phyloP scores from a whole-genome alignment of 2,797 vertebrate species.

The Lagodon rhomboides region DNA sequence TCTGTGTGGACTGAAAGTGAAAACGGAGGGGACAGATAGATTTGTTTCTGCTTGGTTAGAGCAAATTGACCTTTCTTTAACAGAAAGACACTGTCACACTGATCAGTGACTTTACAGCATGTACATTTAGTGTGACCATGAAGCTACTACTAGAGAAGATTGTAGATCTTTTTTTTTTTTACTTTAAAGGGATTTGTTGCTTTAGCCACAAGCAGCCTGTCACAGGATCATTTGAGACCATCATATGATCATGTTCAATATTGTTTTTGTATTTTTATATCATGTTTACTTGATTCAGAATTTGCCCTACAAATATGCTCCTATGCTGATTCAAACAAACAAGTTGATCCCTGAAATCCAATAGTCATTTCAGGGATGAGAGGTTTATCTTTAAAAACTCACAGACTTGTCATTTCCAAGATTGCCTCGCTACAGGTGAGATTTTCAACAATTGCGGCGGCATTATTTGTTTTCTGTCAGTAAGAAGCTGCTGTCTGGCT shows the following conservation, averaged over 20 bases:
- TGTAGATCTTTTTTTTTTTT: not conserved
- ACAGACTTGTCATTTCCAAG: slow-evolving; percentile 19
- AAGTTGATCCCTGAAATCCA: slow-evolving; percentile 35
- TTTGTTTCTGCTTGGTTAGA: not conserved
- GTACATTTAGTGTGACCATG: not conserved
- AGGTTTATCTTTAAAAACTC: slow-evolving; percentile 32
- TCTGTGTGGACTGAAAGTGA: not conserved
- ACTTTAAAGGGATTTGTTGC: too few relatives aligned
- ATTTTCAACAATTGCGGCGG: slow-evolving; percentile 7
- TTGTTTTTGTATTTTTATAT: slow-evolving; percentile 11
- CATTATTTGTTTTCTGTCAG: slow-evolving; percentile 15
- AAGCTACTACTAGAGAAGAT: not conserved
- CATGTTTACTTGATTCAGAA: slow-evolving; percentile 6
- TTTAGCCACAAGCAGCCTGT: not conserved
- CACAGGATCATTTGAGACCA: too few relatives aligned
- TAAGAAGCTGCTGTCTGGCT: not conserved
- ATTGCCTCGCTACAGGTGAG: slow-evolving; percentile 29
- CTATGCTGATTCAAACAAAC: not conserved
- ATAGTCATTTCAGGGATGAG: slow-evolving; percentile 44
- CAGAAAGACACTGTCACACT: not conserved
- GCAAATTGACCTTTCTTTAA: not conserved
- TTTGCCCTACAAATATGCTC: slow-evolving; percentile 3
- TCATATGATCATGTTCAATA: not conserved
- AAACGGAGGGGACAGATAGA: not conserved
- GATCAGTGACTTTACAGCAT: too few relatives aligned